A percentile compares a stretch with the other conserved stretches of the same genome.
phyloP scores from a whole-genome alignment of 2,113 vertebrate species.

The Uropsilus gracilis region DNA sequence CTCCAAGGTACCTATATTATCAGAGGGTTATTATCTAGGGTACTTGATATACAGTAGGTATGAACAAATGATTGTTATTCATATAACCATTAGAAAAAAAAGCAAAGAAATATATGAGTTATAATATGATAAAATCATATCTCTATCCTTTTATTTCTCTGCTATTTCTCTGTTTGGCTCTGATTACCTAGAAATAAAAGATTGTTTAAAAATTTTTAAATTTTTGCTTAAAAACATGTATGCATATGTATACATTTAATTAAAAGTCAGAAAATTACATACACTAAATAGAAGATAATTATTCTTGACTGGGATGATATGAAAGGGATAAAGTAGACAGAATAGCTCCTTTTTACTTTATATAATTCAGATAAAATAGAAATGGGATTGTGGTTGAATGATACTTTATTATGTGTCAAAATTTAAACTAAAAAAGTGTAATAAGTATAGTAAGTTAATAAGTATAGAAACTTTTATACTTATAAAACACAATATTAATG shows the following conservation, averaged over 20 bases:
- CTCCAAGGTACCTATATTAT: not conserved
- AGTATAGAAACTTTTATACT: not conserved
- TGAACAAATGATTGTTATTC: not conserved
- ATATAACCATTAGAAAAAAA: not conserved
- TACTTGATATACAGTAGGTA: not conserved
- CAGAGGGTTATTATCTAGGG: not conserved
- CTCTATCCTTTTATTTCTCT: not conserved
- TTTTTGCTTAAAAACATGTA: not conserved
- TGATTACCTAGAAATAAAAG: not conserved
- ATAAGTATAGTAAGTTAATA: not conserved
- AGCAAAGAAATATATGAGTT: not conserved
- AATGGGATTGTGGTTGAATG: not conserved
- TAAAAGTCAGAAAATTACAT: not conserved
- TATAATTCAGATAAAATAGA: not conserved
- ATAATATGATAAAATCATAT: not conserved
- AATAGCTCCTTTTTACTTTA: not conserved
- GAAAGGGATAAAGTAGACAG: no score
- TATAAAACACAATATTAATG: slow-evolving; percentile 5
- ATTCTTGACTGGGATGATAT: not conserved
- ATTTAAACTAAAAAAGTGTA: not conserved
- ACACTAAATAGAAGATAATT: not conserved
- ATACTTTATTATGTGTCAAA: not conserved
- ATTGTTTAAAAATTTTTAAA: not conserved
- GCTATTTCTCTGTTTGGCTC: not conserved
- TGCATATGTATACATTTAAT: not conserved